Conservation (phyloP, 2,797 vertebrate species). For the Synanceia verrucosa region DNA sequence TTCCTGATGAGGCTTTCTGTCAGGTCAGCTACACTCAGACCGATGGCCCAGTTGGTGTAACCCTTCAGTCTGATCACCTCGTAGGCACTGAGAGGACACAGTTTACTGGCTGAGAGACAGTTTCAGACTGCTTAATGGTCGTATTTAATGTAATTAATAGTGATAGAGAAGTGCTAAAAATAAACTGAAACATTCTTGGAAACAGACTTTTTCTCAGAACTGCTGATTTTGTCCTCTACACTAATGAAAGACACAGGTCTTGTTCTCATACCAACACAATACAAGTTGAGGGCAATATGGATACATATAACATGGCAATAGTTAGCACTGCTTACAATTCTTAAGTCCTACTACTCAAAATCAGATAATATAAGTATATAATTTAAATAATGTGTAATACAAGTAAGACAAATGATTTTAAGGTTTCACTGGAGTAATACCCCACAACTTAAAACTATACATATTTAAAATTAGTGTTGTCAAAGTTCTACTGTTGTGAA, state of each 20-base stretch:
- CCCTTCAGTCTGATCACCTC: conserved; percentile 97
- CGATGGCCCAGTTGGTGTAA: conserved; percentile 98
- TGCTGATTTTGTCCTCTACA: not conserved
- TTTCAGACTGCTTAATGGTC: not conserved
- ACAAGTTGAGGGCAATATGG: not conserved
- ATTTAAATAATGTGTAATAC: not conserved
- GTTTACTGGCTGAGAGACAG: not conserved
- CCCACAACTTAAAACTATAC: not conserved
- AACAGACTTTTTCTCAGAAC: not conserved
- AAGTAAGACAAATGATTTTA: not conserved
- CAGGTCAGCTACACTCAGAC: conserved; percentile 93
- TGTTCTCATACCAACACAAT: not conserved
- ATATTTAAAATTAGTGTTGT: not conserved
- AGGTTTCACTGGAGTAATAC: not conserved
- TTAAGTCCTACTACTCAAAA: not conserved
- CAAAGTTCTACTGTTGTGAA: not conserved
- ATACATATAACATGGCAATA: not conserved
- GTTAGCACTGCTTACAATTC: no score
- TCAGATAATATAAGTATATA: not conserved
- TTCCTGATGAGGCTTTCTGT: conserved; percentile 93
- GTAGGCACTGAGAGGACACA: conserved; percentile 85
- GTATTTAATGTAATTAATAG: not conserved
- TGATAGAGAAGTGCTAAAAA: not conserved
- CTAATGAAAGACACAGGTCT: not conserved
- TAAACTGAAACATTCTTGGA: not conserved